A percentile compares a stretch with the other conserved stretches of the same genome.
phyloP scores from a whole-genome alignment of 2,797 vertebrate genomes.

The Remorina albescens region DNA sequence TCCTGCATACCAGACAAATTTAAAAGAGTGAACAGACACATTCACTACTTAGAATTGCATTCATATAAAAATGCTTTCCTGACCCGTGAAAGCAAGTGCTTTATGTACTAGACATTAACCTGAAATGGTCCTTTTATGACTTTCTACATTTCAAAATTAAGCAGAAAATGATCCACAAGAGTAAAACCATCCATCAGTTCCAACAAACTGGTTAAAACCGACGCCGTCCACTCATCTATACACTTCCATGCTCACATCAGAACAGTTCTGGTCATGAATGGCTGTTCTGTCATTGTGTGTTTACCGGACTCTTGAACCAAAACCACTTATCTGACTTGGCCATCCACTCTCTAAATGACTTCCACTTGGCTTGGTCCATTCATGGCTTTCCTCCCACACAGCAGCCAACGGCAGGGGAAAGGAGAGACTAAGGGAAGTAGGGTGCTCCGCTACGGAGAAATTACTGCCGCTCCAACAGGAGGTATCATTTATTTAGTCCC shows the following conservation, averaged over 20 bases:
- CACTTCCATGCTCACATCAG: background rate
- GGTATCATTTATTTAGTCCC: background rate
- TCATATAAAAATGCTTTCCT: background rate
- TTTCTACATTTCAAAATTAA: no score
- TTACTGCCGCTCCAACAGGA: background rate
- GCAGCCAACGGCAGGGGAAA: constrained; percentile 26
- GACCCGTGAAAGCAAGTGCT: background rate
- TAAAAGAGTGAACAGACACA: background rate
- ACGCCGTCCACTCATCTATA: background rate
- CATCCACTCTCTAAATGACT: constrained; percentile 59
- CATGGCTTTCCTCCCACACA: constrained; percentile 49
- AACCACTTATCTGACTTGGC: constrained; percentile 59
- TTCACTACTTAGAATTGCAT: background rate
- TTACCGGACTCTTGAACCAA: constrained; percentile 35
- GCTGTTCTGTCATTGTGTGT: constrained; percentile 19
- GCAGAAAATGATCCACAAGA: background rate
- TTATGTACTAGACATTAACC: background rate
- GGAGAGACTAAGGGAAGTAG: constrained; percentile 27
- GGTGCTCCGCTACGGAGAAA: constrained; percentile 13
- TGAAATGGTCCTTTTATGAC: background rate
- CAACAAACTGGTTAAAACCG: background rate
- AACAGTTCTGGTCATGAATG: constrained; percentile 31
- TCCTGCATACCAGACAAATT: background rate
- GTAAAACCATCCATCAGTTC: background rate
- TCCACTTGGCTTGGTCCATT: constrained; percentile 60